Evolutionary conservation across 2,113 vertebrate species (phyloP).

Genomic region (Phyllostomus hastatus): DNA sequence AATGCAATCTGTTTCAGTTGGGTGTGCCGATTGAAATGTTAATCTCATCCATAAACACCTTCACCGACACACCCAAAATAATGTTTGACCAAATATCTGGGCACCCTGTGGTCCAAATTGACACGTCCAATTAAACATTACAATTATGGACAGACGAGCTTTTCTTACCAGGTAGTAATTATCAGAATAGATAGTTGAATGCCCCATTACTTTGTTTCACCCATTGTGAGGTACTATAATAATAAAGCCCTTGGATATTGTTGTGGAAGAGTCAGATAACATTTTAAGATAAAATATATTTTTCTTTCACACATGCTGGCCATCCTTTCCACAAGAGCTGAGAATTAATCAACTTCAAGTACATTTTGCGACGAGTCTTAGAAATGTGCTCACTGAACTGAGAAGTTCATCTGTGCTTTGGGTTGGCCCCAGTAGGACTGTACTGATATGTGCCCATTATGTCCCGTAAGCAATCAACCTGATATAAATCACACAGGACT

Average conservation of each 20-base stretch:
- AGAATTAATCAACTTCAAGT: slow-evolving; percentile 60
- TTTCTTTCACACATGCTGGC: slow-evolving; percentile 38
- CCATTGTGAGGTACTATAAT: background rate
- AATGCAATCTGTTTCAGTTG: slow-evolving; percentile 3
- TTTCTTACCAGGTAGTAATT: slow-evolving; percentile 4
- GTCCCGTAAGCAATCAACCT: slow-evolving; percentile 42
- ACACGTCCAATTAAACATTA: background rate
- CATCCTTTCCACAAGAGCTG: slow-evolving; percentile 34
- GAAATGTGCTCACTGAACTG: slow-evolving; percentile 56
- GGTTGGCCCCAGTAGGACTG: slow-evolving; percentile 12
- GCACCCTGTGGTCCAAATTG: background rate
- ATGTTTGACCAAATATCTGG: background rate
- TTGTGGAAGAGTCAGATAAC: slow-evolving; percentile 5
- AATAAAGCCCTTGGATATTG: slow-evolving; percentile 35
- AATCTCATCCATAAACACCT: background rate
- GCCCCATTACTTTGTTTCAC: background rate
- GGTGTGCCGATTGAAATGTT: background rate
- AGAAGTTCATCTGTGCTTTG: slow-evolving; percentile 51
- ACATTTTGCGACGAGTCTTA: slow-evolving; percentile 52
- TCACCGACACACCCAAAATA: background rate
- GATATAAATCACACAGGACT: slow-evolving; percentile 29
- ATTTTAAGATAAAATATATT: background rate
- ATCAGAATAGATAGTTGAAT: background rate
- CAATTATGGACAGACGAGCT: background rate
- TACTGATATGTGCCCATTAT: slow-evolving; percentile 7